phyloP scores from a whole-genome alignment of 1,140 invertebrate species.

The Formica exsecta region DNA sequence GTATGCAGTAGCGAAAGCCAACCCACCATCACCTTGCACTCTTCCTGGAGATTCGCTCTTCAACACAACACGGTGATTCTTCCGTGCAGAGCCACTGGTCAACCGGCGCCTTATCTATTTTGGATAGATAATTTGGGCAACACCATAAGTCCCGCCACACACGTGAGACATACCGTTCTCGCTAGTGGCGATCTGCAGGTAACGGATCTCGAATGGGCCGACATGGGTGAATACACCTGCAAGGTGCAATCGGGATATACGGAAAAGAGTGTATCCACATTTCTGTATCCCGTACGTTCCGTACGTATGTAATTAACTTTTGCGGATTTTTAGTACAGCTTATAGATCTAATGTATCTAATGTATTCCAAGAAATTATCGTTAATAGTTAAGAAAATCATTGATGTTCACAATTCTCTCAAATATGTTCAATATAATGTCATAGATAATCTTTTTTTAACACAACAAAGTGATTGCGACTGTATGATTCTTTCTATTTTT shows the following conservation, averaged over 20 bases:
- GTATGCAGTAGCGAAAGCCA: constrained; percentile 58
- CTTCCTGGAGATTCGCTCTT: constrained; percentile 81
- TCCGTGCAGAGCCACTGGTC: constrained; percentile 90
- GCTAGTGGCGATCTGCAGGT: constrained; percentile 92
- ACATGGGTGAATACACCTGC: constrained; percentile 94
- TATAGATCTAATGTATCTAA: background rate
- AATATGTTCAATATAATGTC: background rate
- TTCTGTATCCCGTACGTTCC: constrained; percentile 71
- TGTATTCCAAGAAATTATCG: background rate
- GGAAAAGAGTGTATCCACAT: constrained; percentile 67
- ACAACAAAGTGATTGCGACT: background rate
- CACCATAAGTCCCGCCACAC: constrained; percentile 84
- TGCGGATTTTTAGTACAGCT: background rate
- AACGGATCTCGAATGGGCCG: constrained; percentile 89
- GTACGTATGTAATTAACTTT: constrained; percentile 64
- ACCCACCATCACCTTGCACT: constrained; percentile 71
- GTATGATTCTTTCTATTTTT: background rate
- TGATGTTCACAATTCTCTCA: background rate
- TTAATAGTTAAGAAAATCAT: background rate
- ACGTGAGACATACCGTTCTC: constrained; percentile 87
- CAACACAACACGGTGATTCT: constrained; percentile 89
- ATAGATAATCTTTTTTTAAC: background rate
- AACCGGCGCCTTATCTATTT: constrained; percentile 88
- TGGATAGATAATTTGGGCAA: constrained; percentile 89
- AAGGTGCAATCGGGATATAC: constrained; percentile 88